Base-by-base conservation (phyloP, 2,888 invertebrate genomes). In the Leptopterna dolabrata region DNA sequence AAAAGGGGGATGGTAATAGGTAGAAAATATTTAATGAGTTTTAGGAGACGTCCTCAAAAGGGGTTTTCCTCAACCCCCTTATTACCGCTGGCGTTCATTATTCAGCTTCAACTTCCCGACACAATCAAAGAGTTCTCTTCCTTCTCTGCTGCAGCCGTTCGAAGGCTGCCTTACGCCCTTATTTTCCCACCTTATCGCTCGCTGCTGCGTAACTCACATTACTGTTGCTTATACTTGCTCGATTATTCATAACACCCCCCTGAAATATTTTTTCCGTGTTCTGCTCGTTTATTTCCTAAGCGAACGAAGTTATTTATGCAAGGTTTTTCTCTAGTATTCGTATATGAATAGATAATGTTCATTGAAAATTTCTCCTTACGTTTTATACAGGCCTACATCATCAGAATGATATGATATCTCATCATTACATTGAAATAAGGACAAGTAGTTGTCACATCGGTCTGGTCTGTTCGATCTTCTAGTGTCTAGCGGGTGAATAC, bases 1-100 rank as follows among this genome's bases (percentile, higher is more conserved):
- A 7, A 27, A 47, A 81, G 30, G 36, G 63, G 85, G 85, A 43
- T 85, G 85, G 85, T 85, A 85, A 85, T 85, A 85, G 85, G 85
- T 85, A 85, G 73, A 85, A 85, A 85, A 85, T 85, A 85, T 85
- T 85, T 85, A 85, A 85, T 85, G 85, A 85, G 85, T 85, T 85
- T 85, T 85, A 71, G 83, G 83, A 41, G 83, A 83, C 83, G 83
- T 83, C 43, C 83, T 70, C 51, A 6, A 24, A 27, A 24, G 24
- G 24, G 83, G n/a, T 82, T 70, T 36, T 4, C 36, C 24, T 16
- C 70, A 3, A 70, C 16, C 70, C 70, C 47, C 81, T 81, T 55
- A 81, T 81, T 81, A 81, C 81, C 16, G 30, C 51, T 29, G 19
- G 1, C 70, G 19, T 83, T 83, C 83, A 83, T 83, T 83, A 83